Conservation (phyloP, 2,113 vertebrate species). For the Colaptes auratus region DNA sequence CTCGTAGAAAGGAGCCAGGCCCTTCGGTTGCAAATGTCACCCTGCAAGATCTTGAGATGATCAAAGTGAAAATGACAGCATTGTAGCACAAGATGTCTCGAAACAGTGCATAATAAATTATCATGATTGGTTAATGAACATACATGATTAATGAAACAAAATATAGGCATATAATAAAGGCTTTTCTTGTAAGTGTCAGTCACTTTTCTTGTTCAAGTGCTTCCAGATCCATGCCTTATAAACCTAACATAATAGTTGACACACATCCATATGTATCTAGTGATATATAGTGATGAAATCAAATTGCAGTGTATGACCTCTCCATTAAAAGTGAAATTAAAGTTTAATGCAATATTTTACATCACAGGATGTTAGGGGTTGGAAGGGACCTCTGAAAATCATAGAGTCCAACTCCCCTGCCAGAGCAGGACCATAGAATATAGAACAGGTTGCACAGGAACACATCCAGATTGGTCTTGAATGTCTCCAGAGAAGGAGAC, state of each 20-base stretch:
- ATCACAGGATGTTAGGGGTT: too few species aligned
- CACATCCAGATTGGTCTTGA: too few species aligned
- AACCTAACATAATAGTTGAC: neutral
- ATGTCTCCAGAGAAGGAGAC: too few species aligned
- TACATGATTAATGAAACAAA: conserved; percentile 63
- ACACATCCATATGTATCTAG: neutral
- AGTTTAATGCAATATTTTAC: neutral
- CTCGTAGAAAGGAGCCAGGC: neutral
- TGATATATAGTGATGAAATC: neutral
- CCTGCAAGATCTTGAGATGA: conserved; percentile 30
- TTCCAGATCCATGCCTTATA: neutral
- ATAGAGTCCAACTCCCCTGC: too few species aligned
- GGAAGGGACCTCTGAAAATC: too few species aligned
- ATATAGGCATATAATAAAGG: conserved; percentile 41
- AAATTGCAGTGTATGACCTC: neutral
- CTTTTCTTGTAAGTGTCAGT: conserved; percentile 27
- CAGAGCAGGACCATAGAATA: too few species aligned
- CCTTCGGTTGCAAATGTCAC: conserved; percentile 25
- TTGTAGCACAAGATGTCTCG: conserved; percentile 1
- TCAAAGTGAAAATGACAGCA: conserved; percentile 58
- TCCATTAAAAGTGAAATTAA: neutral
- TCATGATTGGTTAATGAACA: conserved; percentile 50
- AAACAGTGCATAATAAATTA: conserved; percentile 43
- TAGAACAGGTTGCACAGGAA: too few species aligned
- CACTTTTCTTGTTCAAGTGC: neutral